Percentiles rank a stretch among this genome's conserved stretches.
These are phyloP conservation scores for Dyspetes luteomarginatus DNA, from an alignment of 2,888 invertebrate species.

Conservation along the genomic window DNA sequence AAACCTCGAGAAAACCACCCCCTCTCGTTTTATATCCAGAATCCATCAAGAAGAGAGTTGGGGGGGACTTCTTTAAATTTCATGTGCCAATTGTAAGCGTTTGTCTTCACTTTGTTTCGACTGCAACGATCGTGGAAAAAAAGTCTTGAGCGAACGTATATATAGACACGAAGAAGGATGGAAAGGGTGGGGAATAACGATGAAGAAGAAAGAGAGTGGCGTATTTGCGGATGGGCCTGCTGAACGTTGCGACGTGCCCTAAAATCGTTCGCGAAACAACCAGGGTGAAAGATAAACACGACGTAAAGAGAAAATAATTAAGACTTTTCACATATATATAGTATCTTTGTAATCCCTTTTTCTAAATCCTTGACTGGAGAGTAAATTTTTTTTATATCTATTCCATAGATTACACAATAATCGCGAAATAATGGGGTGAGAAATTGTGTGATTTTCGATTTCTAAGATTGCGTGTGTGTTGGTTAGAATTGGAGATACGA, in stretches of 20 bases:
- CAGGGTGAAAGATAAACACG: constrained; percentile 60
- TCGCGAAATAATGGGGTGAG: no score
- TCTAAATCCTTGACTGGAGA: neutral
- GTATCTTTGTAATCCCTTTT: neutral
- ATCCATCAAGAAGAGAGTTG: constrained; percentile 38
- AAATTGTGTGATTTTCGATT: no score
- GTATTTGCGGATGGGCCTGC: constrained; percentile 58
- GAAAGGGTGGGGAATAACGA: neutral
- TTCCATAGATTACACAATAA: no score
- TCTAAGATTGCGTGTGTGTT: no score
- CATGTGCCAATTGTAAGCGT: constrained; percentile 83
- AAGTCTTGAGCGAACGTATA: constrained; percentile 28
- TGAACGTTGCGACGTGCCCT: constrained; percentile 61
- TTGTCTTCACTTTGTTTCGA: constrained; percentile 76
- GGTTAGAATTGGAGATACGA: no score
- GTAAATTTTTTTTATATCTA: neutral
- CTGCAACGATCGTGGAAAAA: constrained; percentile 56
- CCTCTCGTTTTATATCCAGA: constrained; percentile 49
- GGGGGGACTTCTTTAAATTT: constrained; percentile 80
- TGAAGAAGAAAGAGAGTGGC: constrained; percentile 48
- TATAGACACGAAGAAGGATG: constrained; percentile 10
- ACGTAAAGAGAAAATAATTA: constrained; percentile 65
- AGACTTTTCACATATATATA: constrained; percentile 49
- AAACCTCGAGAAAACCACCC: constrained; percentile 51
- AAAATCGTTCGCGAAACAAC: constrained; percentile 57